Base-by-base conservation (phyloP, 2,888 invertebrate genomes). In the Eucera pruinosa region DNA sequence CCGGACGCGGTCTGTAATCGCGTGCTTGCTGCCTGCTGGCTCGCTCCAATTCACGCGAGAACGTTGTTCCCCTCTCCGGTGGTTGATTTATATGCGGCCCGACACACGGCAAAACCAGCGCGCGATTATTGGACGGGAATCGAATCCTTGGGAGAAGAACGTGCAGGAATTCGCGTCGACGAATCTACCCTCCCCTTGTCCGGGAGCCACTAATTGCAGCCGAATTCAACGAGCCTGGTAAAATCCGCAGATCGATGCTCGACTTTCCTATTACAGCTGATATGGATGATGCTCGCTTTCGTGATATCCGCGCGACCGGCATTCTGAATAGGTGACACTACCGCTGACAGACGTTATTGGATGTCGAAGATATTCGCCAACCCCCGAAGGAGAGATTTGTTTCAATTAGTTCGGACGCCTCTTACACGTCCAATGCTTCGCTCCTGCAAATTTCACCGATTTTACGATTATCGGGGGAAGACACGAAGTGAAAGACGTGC, bases 61-160 rank as follows among this genome's bases (percentile, higher is more conserved):
- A 36, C 54, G 33, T 7, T 33, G 33, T 33, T 33, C 33, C 33
- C 33, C 33, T 13, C 62, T 3, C 20, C 9, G 27, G 27, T 6
- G 68, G 47, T 54, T 55, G 67, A 79, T 71, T 80, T 80, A 55
- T 65, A 67, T 60, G 62, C 67, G 45, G 25, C 15, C 23, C 62
- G 68, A 67, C 70, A 80, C 69, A 57, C 57, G 72, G 48, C 70
- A 75, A 71, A 74, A 70, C 33, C 47, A 69, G 50, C 39, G 48
- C 45, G 25, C 45, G 66, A 78, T 75, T 66, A 75, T 75, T 57
- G 70, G 45, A 60, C 68, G 33, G 57, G 52, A 41, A 48, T 57
- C 45, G 67, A 67, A 55, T 55, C 36, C 65, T 71, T 43, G 61
- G 45, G 39, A 52, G 61, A 60, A 66, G 60, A 61, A 80, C 48